A percentile compares a stretch with the other conserved stretches of the same genome.
These are phyloP conservation scores for Sibirionetta formosa DNA, from an alignment of 2,797 vertebrate genomes.

Conservation along the genomic window DNA sequence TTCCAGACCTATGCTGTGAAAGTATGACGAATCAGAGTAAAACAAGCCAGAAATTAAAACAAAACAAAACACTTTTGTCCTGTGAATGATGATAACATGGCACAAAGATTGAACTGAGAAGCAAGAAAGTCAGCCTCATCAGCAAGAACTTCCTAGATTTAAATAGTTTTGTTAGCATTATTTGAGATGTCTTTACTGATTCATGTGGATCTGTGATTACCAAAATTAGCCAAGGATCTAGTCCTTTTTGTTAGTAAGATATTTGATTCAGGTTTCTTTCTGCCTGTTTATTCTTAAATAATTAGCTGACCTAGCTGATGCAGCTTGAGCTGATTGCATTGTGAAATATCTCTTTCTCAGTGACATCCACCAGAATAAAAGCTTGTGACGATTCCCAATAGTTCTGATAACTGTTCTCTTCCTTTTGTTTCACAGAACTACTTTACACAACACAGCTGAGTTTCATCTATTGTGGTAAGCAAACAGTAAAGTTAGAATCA, in stretches of 20 bases:
- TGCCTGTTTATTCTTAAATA: neutral
- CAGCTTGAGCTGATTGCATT: neutral
- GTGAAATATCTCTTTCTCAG: neutral
- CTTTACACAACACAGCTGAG: neutral
- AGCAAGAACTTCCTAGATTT: neutral
- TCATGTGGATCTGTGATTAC: neutral
- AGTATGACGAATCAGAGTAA: neutral
- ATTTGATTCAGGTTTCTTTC: neutral
- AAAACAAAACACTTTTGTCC: neutral
- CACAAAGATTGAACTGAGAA: neutral
- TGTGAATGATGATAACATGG: neutral
- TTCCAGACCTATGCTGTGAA: slow-evolving; percentile 19
- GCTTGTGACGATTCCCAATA: neutral
- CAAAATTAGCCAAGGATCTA: neutral
- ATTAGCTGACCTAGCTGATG: neutral
- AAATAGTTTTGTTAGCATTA: neutral
- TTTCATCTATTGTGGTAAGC: neutral
- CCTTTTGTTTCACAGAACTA: neutral
- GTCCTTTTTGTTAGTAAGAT: neutral
- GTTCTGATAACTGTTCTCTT: neutral
- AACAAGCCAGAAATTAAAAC: neutral
- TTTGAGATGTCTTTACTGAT: neutral
- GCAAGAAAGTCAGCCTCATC: neutral
- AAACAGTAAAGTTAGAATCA: neutral
- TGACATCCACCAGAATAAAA: neutral